A percentile compares a stretch with the other conserved stretches of the same genome.
Conservation (phyloP, 2,888 invertebrate genomes). For the Oxystoma pomonae region DNA sequence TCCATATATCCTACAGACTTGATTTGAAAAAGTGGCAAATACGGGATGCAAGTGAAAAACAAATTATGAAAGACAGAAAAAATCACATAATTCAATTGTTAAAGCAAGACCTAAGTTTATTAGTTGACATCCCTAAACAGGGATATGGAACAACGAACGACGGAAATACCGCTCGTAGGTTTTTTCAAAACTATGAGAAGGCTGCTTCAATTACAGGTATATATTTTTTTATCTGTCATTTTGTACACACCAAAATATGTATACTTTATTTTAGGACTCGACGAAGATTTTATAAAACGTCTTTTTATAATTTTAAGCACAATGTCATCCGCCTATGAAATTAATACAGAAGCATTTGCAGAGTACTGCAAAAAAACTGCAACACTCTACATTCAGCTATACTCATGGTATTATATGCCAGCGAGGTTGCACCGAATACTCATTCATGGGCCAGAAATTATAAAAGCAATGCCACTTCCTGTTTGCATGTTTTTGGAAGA, state of each 20-base stretch:
- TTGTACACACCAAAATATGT: no score
- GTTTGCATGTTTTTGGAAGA: slow-evolving; percentile 1
- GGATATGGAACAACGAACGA: not conserved
- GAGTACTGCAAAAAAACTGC: not conserved
- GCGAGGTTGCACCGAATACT: not conserved
- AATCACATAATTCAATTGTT: no score
- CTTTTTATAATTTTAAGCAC: not conserved
- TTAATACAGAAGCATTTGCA: not conserved
- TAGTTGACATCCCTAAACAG: not conserved
- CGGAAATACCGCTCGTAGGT: not conserved
- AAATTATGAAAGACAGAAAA: no score
- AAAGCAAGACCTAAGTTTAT: not conserved
- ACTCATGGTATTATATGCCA: not conserved
- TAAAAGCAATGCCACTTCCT: not conserved
- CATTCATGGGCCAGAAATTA: not conserved
- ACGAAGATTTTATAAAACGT: not conserved
- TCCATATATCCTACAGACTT: slow-evolving; percentile 9
- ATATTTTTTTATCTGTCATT: no score
- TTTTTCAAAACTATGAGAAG: not conserved
- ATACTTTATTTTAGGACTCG: no score
- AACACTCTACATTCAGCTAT: not conserved
- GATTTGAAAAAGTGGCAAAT: slow-evolving; percentile 9
- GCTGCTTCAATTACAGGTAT: not conserved
- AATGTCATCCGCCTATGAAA: not conserved
- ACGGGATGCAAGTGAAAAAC: slow-evolving; percentile 4